Evolutionary conservation across 2,113 vertebrate genomes (phyloP), one percentile per base, ranked within the genome.

Genomic region (Poeciliopsis retropinna): DNA sequence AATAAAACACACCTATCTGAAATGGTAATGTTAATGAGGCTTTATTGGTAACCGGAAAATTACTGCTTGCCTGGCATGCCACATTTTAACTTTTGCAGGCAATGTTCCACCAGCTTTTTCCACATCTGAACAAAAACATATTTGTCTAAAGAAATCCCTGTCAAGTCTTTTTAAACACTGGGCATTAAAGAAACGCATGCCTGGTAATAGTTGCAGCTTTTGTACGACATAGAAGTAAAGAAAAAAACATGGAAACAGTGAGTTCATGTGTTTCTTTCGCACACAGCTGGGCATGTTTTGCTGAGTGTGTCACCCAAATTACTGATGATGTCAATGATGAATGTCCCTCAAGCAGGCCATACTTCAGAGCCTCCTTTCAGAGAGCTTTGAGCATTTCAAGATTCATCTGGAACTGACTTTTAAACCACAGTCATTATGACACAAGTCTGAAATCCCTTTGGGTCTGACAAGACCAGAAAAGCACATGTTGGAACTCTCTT

Each of bases 201-300:
- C 87, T 81, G 83, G 88, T 85, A 75, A 77, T 75, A 83, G 39
- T 15, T 60, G 31, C 80, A 41, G 77, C 72, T 66, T 87, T 73
- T 84, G 74, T 74, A 73, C 73, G 78, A 78, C 64, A 76, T 85
- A 90, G 85, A 80, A 75, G 79, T 34, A 70, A 11, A 15, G 64
- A 68, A 67, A 51, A 14, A 71, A 62, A 37, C 57, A 82, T 70
- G 85, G 89, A 91, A 93, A 86, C 82, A 80, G 67, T 87, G 87
- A 91, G 60, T 87, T 91, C 68, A 86, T 84, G 87, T 75, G 64
- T 84, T 87, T 82, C 77, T 86, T 88, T 79, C 81, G 84, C 70
- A 81, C 83, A 86, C 89, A 93, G 88, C 90, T 89, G 89, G 88
- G 60, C 88, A 83, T 93, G 89, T 90, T 89, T 91, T 83, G 73